Base-by-base conservation (phyloP, 2,888 invertebrate genomes). In the Acleris literana region DNA sequence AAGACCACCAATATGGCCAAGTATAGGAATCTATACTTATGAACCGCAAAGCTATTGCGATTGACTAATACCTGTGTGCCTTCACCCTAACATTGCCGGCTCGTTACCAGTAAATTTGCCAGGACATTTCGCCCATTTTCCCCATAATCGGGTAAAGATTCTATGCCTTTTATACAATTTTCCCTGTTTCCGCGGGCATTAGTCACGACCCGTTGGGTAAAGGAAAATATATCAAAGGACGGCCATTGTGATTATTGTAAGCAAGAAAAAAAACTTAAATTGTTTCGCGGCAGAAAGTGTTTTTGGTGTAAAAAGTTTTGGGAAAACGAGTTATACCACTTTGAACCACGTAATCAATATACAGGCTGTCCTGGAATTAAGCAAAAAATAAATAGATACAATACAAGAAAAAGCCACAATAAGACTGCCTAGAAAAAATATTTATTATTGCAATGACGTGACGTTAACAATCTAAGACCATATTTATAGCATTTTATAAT, bases 71-170 rank as follows among this genome's bases (percentile, higher is more conserved):
- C n/a, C 46, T n/a, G 6, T 46, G n/a, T 17, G 3, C 1, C 33
- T 33, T 33, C 5, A 5, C 46, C 46, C 17, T 46, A 33, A 17
- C n/a, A 17, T 46, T 5, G 46, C 7, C n/a, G 17, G 18, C 54
- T 6, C 33, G 6, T 43, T 55, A 22, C 39, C 43, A 20, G 43
- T 43, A 44, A 43, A 55, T 44, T 22, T 55, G 16, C 16, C 55
- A 39, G 55, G 43, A 18, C 63, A 59, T 39, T 59, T 48, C 64
- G 48, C 59, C 59, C 59, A 33, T 64, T 64, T 64, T 64, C 59
- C 17, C 59, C 64, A 54, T 64, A 64, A 64, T 64, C 59, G 54
- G 54, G 64, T 64, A 64, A 59, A 59, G 64, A 64, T 64, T 64
- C 59, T 59, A 54, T 59, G 59, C 39, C 54, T 64, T 59, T 64